These are phyloP conservation scores for Platycheirus albimanus DNA, from an alignment of 2,888 invertebrate species.

Conservation along the genomic window DNA sequence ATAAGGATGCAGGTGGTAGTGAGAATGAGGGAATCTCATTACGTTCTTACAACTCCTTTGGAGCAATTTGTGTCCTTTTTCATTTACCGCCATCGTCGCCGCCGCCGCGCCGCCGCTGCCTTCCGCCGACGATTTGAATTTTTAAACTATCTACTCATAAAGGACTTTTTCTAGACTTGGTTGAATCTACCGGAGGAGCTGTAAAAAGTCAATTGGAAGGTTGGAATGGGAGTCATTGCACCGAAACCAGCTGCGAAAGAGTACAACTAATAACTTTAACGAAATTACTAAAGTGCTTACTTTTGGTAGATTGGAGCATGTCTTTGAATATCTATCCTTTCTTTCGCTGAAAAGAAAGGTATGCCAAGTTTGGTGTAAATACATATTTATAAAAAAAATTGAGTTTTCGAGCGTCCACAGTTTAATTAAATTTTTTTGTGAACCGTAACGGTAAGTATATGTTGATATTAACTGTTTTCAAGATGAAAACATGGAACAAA, in stretches of 20 bases:
- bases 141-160: slow-evolving; percentile 23
- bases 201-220: background rate
- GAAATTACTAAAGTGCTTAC: slow-evolving; percentile 36
- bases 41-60: slow-evolving; percentile 31
- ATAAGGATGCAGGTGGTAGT: background rate
- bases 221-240: slow-evolving; percentile 22
- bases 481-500: no score
- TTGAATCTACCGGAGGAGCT: background rate
- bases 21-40: slow-evolving; percentile 39
- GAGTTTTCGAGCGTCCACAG: slow-evolving; percentile 1
- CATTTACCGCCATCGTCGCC: slow-evolving; percentile 1
- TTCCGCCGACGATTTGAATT: slow-evolving; percentile 25
- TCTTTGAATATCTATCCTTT: no score
- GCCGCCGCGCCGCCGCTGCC: background rate
- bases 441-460: background rate
- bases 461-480: no score
- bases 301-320: no score
- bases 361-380: background rate
- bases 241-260: slow-evolving; percentile 11
- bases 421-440: slow-evolving; percentile 24
- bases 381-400: slow-evolving; percentile 4
- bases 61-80: slow-evolving; percentile 32
- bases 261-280: slow-evolving; percentile 34
- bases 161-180: slow-evolving; percentile 12
- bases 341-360: background rate